These are phyloP conservation scores for Penelope pileata DNA, from an alignment of 2,113 vertebrate genomes.

Conservation along the genomic window DNA sequence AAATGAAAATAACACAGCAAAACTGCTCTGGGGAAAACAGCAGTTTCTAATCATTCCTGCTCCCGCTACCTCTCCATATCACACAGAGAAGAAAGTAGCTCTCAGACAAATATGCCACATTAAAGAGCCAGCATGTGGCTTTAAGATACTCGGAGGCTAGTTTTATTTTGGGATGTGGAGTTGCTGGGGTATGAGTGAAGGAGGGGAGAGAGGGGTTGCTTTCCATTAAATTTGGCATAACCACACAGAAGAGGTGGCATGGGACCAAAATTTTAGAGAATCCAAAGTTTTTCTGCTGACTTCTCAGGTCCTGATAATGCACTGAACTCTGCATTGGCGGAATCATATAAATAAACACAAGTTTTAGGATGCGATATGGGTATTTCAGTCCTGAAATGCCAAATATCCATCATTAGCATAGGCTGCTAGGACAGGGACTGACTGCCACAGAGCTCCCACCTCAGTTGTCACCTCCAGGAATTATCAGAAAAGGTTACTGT, in stretches of 20 bases:
- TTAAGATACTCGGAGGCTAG: background rate
- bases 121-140: background rate
- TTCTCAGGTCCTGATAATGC: background rate
- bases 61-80: background rate
- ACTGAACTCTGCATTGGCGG: background rate
- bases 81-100: background rate
- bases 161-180: background rate
- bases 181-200: background rate
- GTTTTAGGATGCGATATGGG: background rate
- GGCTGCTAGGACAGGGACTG: background rate
- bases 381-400: background rate
- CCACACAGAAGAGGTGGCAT: background rate
- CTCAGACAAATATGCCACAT: constrained; percentile 14
- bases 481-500: background rate
- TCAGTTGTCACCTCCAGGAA: background rate
- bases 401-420: background rate
- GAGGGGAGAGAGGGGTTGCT: background rate
- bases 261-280: background rate
- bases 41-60: constrained; percentile 5
- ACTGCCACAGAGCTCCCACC: background rate
- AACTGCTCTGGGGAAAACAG: background rate
- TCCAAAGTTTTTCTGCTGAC: background rate
- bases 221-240: background rate
- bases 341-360: background rate
- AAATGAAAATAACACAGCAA: constrained; percentile 26